A percentile compares a stretch with the other conserved stretches of the same genome.
Evolutionary conservation across 1,140 invertebrate species (phyloP).

Genomic region (Philopotamus ludificatus): DNA sequence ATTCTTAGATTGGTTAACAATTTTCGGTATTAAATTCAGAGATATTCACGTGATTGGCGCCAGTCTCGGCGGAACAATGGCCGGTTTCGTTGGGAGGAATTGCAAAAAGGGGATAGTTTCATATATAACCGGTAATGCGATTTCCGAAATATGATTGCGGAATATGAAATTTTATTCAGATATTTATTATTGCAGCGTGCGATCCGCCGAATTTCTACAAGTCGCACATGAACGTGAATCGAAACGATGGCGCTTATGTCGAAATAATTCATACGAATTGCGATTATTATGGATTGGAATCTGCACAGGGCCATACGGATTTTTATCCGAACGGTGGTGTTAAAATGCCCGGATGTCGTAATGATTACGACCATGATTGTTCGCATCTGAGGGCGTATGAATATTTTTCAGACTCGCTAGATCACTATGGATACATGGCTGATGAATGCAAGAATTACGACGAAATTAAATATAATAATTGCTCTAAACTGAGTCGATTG

Average conservation of each 20-base stretch:
- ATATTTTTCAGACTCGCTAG: constrained; percentile 54
- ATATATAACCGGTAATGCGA: constrained; percentile 33
- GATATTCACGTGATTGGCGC: constrained; percentile 58
- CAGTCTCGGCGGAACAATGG: constrained; percentile 61
- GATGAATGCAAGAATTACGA: constrained; percentile 25
- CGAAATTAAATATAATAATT: constrained; percentile 26
- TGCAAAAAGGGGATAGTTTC: constrained; percentile 28
- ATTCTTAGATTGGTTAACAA: constrained; percentile 55
- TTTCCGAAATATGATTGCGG: background rate
- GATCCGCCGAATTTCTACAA: background rate
- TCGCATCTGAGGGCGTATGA: constrained; percentile 53
- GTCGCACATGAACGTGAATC: constrained; percentile 43
- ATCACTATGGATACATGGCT: constrained; percentile 39
- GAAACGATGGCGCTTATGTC: constrained; percentile 59
- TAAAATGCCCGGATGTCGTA: constrained; percentile 60
- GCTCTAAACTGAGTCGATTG: constrained; percentile 23
- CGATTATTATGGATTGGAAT: constrained; percentile 56
- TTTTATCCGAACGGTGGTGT: constrained; percentile 63
- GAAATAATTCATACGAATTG: constrained; percentile 67
- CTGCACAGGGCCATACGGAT: constrained; percentile 58
- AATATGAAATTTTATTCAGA: background rate
- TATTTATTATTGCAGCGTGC: background rate
- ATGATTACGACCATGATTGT: constrained; percentile 46
- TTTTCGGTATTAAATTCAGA: background rate
- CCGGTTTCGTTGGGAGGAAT: constrained; percentile 52